Conservation (phyloP, 2,888 invertebrate genomes). For the Hyles lineata region DNA sequence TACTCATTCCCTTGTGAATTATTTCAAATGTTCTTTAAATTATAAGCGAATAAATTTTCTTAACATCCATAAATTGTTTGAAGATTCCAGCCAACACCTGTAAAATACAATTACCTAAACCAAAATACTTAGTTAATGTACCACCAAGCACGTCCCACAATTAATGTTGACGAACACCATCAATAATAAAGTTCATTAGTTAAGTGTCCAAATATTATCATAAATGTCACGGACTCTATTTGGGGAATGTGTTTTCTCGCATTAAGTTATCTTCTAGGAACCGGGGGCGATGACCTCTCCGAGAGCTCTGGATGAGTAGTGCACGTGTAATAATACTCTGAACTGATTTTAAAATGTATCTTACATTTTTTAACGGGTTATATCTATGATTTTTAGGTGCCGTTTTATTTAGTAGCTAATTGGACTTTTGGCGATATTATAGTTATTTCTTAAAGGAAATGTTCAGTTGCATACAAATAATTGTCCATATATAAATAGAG, state of each 20-base stretch:
- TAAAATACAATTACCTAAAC: no score
- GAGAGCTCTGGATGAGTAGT: conserved; percentile 55
- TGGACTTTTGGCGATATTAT: no score
- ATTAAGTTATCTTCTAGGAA: conserved; percentile 62
- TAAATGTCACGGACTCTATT: conserved; percentile 54
- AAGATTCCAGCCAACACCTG: no score
- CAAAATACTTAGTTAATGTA: no score
- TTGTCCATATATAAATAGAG: no score
- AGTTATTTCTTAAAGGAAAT: no score
- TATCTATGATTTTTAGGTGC: not conserved
- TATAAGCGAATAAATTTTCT: no score
- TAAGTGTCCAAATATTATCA: conserved; percentile 58
- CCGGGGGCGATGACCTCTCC: conserved; percentile 60
- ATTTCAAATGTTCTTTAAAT: no score
- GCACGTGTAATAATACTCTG: conserved; percentile 48
- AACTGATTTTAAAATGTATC: conserved; percentile 27
- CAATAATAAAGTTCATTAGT: conserved; percentile 44
- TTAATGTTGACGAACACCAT: conserved; percentile 10
- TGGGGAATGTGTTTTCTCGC: conserved; percentile 63
- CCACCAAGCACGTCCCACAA: not conserved
- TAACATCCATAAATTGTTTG: no score
- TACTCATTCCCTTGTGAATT: not conserved
- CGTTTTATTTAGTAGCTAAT: not conserved
- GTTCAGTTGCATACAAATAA: no score
- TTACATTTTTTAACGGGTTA: not conserved